Evolutionary conservation across 2,888 invertebrate species (phyloP), one percentile per base, ranked within the genome.

Genomic region (Andrena flavipes): DNA sequence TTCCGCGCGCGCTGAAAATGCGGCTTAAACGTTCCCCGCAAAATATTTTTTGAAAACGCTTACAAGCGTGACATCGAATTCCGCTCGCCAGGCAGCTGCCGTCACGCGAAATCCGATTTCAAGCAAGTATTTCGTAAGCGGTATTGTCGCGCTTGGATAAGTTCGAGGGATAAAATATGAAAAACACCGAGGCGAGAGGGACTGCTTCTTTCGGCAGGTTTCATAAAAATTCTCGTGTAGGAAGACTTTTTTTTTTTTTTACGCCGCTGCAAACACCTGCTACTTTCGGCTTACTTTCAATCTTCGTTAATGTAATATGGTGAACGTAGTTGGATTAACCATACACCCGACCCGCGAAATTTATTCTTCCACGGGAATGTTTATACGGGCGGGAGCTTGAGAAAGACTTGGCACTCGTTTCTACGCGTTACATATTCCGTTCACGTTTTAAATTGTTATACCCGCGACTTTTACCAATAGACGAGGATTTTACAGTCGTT

Each of bases 161-260:
- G 20, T 26, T 51, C 6, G 13, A 63, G 20, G 48, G 71, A 71
- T 62, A 5, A 62, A 62, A 71, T 71, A 71, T 33, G 71, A 23
- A 71, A 62, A 62, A 30, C 29, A 54, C 7, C 7, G 16, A 13
- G 54, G 26, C 2, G 20, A 10, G 6, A 13, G 65, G 16, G 30
- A 48, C 42, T 48, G 23, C 30, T 42, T 54, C 56, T 56, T 35
- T 48, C 33, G 23, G 8, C 20, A 7, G 42, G 60, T 67, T 62
- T 69, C 42, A 62, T 63, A 54, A 69, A 54, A 48, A 70, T 69
- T 62, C 26, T 51, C 68, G 29, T 33, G 33, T 8, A 23, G 6
- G 51, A 1, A 42, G 35, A n/a, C 30, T n/a, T n/a, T n/a, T n/a
- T n/a, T n/a, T n/a, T n/a, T 23, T 68, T 48, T 62, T 77, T 60